Evolutionary conservation across 2,888 invertebrate genomes (phyloP).

Genomic region (Dysmachus trigonus): DNA sequence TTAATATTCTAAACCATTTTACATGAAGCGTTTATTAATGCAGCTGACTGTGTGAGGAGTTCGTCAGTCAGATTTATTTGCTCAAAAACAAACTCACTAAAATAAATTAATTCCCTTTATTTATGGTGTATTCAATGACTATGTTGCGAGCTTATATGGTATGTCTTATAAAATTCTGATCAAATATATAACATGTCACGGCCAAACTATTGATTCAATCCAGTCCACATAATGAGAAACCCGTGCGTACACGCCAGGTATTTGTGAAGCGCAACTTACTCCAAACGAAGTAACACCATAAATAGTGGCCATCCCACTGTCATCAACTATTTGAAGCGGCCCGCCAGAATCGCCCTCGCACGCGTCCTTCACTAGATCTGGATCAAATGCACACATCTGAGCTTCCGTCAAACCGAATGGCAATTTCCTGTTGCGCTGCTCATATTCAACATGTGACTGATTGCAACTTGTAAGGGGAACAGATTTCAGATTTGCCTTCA

Average conservation of each 20-base stretch:
- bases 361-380: conserved; percentile 54
- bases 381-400: conserved; percentile 54
- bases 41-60: too few species aligned
- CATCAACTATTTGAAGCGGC: conserved; percentile 55
- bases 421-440: conserved; percentile 20
- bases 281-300: conserved; percentile 59
- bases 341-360: conserved; percentile 62
- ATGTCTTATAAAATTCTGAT: background rate
- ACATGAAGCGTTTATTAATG: too few species aligned
- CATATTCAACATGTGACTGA: conserved; percentile 43
- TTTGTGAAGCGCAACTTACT: conserved; percentile 57
- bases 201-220: conserved; percentile 60
- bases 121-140: too few species aligned
- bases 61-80: too few species aligned
- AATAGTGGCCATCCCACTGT: conserved; percentile 53
- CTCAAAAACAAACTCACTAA: too few species aligned
- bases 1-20: too few species aligned
- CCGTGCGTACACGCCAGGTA: conserved; percentile 59
- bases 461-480: conserved; percentile 49
- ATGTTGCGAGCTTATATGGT: too few species aligned
- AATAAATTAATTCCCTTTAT: too few species aligned
- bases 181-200: conserved; percentile 10
- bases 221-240: conserved; percentile 60
- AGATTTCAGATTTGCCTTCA: conserved; percentile 52
- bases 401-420: conserved; percentile 47